Percentiles rank a stretch among this genome's conserved stretches.
Evolutionary conservation across 2,113 vertebrate species (phyloP).

Genomic region (Australoheros scitulus): DNA sequence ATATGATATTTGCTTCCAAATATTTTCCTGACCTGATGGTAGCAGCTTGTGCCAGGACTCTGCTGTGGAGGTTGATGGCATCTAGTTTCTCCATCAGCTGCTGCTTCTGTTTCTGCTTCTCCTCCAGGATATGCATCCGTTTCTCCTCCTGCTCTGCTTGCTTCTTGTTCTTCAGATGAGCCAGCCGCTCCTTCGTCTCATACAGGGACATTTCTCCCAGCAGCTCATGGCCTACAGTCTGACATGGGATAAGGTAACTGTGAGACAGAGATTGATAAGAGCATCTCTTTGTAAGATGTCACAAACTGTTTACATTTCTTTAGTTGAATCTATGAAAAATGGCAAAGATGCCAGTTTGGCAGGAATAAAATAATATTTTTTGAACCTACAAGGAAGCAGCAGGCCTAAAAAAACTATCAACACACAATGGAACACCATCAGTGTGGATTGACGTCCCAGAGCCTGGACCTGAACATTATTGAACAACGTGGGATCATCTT

Average conservation of each 20-base stretch:
- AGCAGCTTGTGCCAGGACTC: conserved; percentile 76
- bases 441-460: too few species aligned
- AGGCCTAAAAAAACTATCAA: too few species aligned
- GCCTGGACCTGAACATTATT: too few species aligned
- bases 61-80: conserved; percentile 82
- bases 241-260: neutral
- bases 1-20: neutral
- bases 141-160: conserved; percentile 81
- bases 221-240: conserved; percentile 87
- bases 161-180: conserved; percentile 80
- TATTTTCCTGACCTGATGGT: conserved; percentile 80
- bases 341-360: too few species aligned
- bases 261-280: neutral
- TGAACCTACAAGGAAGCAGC: too few species aligned
- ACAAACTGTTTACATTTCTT: too few species aligned
- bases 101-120: conserved; percentile 83
- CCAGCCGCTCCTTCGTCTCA: conserved; percentile 87
- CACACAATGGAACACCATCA: too few species aligned
- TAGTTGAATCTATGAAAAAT: too few species aligned
- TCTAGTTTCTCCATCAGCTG: conserved; percentile 82
- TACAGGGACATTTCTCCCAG: conserved; percentile 91
- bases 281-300: neutral
- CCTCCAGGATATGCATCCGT: conserved; percentile 83
- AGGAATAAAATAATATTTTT: too few species aligned
- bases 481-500: too few species aligned